phyloP scores from a whole-genome alignment of 2,113 vertebrate genomes.

The Cyanoderma ruficeps region DNA sequence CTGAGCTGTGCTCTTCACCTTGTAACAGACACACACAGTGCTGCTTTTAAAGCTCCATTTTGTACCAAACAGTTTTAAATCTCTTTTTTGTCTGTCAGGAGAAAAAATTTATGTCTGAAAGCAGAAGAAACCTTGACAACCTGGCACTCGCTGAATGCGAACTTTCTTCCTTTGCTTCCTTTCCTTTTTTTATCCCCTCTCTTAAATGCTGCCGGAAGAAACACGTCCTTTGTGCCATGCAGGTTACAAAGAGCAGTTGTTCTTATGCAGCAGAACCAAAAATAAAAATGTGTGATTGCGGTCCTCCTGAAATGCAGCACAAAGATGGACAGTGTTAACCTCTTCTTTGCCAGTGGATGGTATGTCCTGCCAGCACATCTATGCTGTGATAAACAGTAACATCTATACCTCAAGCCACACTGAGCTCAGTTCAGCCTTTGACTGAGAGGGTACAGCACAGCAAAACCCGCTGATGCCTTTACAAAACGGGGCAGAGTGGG shows the following conservation, averaged over 20 bases:
- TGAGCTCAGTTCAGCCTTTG: not conserved
- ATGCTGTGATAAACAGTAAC: accelerated
- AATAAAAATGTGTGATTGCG: not conserved
- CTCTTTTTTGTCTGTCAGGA: not conserved
- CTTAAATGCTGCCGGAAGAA: conserved; percentile 3
- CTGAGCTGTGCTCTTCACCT: not conserved
- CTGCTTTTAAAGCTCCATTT: conserved; percentile 5
- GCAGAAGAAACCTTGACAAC: conserved; percentile 65
- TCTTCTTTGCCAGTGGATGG: not conserved
- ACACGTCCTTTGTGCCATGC: not conserved
- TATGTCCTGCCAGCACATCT: not conserved
- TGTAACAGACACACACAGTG: not conserved
- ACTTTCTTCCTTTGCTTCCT: conserved; percentile 21
- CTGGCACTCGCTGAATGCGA: not conserved
- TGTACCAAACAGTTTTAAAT: not conserved
- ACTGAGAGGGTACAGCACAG: not conserved
- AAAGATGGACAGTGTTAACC: not conserved
- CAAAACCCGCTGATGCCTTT: not conserved
- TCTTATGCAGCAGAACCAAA: not conserved
- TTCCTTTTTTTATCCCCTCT: not conserved
- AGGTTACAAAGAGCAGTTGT: conserved; percentile 19
- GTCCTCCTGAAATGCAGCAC: not conserved
- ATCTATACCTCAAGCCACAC: not conserved
- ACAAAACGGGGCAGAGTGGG: not conserved
- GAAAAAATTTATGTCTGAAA: not conserved